Percentiles rank a stretch among this genome's conserved stretches.
phyloP scores from a whole-genome alignment of 1,140 invertebrate species.

The Zophobas atratus region DNA sequence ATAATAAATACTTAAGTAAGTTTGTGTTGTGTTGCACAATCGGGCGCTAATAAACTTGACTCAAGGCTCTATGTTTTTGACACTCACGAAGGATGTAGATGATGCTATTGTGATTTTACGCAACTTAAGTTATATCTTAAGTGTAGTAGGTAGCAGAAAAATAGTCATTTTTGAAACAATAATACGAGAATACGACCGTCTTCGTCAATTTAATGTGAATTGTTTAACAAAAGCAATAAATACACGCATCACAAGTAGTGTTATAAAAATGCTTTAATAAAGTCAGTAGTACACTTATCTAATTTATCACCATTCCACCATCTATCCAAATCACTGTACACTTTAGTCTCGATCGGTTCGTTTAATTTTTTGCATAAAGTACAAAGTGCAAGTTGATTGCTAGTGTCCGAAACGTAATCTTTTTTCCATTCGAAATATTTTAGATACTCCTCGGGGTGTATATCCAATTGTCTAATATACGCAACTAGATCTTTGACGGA shows the following conservation, averaged over 20 bases:
- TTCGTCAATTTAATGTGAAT: too few species aligned
- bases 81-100: too few species aligned
- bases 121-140: too few species aligned
- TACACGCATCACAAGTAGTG: neutral
- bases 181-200: too few species aligned
- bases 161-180: too few species aligned
- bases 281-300: constrained; percentile 13
- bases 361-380: constrained; percentile 64
- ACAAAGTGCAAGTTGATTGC: constrained; percentile 57
- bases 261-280: constrained; percentile 1
- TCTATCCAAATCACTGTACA: constrained; percentile 62
- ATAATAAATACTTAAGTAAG: too few species aligned
- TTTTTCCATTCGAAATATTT: constrained; percentile 73
- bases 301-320: constrained; percentile 61
- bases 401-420: constrained; percentile 62
- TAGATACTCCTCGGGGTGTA: constrained; percentile 67
- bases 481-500: constrained; percentile 70
- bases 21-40: too few species aligned
- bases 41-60: too few species aligned
- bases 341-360: constrained; percentile 57
- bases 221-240: neutral
- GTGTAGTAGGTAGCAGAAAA: too few species aligned
- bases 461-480: constrained; percentile 70
- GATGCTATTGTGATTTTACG: too few species aligned
- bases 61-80: too few species aligned